Conservation (phyloP, 2,113 vertebrate species). For the Odocoileus virginianus region DNA sequence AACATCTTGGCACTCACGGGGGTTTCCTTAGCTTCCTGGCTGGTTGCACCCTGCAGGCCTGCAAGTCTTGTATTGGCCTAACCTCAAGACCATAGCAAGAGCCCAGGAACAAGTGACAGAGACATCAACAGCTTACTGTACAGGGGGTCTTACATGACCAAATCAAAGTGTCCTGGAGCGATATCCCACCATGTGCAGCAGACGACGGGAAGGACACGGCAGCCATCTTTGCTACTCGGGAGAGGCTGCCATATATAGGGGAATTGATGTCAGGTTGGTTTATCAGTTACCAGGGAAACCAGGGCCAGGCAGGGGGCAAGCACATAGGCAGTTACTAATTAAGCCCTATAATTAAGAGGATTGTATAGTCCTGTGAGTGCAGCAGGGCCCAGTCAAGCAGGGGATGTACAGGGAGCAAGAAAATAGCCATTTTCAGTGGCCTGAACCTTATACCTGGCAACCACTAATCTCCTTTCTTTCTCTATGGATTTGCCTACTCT, state of each 20-base stretch:
- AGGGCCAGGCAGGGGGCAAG: background rate
- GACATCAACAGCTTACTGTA: no score
- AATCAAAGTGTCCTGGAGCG: background rate
- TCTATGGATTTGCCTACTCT: background rate
- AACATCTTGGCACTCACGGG: accelerated
- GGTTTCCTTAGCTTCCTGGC: background rate
- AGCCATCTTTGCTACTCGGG: background rate
- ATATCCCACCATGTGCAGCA: accelerated
- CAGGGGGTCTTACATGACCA: background rate
- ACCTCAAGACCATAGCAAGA: background rate
- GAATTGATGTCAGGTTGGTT: background rate
- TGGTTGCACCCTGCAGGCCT: background rate
- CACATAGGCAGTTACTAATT: background rate
- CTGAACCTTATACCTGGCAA: background rate
- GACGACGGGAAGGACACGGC: accelerated
- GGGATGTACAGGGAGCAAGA: background rate
- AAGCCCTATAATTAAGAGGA: background rate
- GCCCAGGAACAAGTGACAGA: background rate
- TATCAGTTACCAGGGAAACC: background rate
- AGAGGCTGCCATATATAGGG: background rate
- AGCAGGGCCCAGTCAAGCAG: background rate
- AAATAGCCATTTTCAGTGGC: background rate
- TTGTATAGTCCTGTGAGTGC: background rate
- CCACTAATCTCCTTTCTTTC: background rate
- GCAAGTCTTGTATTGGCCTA: background rate